Base-by-base conservation (phyloP, 2,888 invertebrate genomes). In the Drosophila kokeensis region DNA sequence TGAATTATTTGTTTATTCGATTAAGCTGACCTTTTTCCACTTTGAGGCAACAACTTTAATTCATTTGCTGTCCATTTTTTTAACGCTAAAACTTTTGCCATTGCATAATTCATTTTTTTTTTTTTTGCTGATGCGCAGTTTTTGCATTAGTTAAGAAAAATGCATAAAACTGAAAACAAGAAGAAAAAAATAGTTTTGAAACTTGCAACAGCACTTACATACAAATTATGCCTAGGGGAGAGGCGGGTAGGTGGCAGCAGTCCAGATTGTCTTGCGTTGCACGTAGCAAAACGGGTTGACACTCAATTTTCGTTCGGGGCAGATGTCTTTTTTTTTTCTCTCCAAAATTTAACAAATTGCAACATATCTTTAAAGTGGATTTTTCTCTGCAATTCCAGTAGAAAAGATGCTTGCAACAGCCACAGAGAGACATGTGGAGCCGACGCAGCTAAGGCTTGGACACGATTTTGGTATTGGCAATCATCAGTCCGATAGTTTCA, bases 61-160 rank as follows among this genome's bases (percentile, higher is more conserved):
- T 61, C 68, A 32, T 40, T 64, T 63, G 45, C 59, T 50, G 52
- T 24, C 60, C 29, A 63, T 73, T 82, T 78, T 69, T 76, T 69
- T 66, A 50, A 40, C 65, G 53, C 59, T 18, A 18, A 87, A 87
- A 84, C 67, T 78, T 84, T 77, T 69, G 45, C 55, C 53, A 45
- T 45, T 45, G 24, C 15, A 45, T 24, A 45, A 15, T 15, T 24
- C 2, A 13, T 40, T 7, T 7, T 1, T 38, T 10, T 4, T 27
- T 5, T 27, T 55, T 27, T 50, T 42, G 32, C 13, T 24, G 32
- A 18, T 48, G 52, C 65, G 42, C 71, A 67, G 72, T 34, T 58
- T 66, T 69, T 57, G 79, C 81, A 85, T 84, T 82, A 84, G 81
- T 82, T 77, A 84, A 49, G 71, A 58, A 71, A 74, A 82, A 73